Base-by-base conservation (phyloP, 2,113 vertebrate species). In the Ammodytes marinus region DNA sequence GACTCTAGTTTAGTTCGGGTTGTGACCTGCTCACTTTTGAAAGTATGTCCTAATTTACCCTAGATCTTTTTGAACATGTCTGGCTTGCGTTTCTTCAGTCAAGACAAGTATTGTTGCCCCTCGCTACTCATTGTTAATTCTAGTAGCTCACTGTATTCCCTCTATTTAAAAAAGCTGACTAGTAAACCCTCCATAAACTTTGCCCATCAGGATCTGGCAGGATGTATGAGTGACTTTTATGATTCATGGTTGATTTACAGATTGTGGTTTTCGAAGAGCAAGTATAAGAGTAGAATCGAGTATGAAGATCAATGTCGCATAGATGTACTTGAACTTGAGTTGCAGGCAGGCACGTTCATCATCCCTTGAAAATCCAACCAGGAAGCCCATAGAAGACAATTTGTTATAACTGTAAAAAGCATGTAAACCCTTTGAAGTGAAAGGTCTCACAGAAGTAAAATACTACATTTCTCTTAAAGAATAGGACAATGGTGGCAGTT, bases 161-260 rank as follows among this genome's bases (percentile, higher is more conserved):
- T 35, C 19, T 47, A 45, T 77, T 13, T 27, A 58, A 57, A 69
- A 60, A 63, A n/a, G 1, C 15, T 15, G 42, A 1, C 35, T 3
- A 11, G 14, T 71, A 42, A 74, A 49, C 15, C 15, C 37, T 53
- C 19, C 17, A 58, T 39, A 73, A 75, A 65, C 27, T 13, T 45
- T 15, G 6, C n/a, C n/a, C n/a, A n/a, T n/a, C n/a, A n/a, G n/a
- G 13, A 68, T 68, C 15, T 70, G 72, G 52, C 59, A 58, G 43
- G 46, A 64, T 50, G 45, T 37, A 52, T 4, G 17, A 27, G 8
- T 45, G 39, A 58, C 14, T 35, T 81, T 53, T 40, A 55, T 63
- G 49, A 47, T 39, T 63, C 8, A n/a, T 39, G 57, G 49, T 45
- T 46, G 67, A 70, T 54, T 40, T 79, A 49, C 49, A 49, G 42